phyloP scores from a whole-genome alignment of 2,797 vertebrate species.

The Syngnathus acus region DNA sequence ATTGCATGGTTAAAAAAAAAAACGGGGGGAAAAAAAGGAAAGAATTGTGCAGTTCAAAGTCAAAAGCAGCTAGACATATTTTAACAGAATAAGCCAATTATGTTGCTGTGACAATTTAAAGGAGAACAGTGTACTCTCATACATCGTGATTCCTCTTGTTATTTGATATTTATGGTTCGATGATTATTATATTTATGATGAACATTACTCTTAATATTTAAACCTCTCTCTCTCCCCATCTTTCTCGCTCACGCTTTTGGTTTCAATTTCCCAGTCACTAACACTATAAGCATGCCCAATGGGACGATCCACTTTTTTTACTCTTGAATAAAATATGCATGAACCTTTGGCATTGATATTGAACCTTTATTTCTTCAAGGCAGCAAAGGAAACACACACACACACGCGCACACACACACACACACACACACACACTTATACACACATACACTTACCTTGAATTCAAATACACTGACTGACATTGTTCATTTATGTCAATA shows the following conservation, averaged over 20 bases:
- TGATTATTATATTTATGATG: constrained; percentile 70
- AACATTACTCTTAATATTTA: constrained; percentile 67
- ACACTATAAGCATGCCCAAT: constrained; percentile 81
- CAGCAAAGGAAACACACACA: too few species aligned
- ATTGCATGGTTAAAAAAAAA: constrained; percentile 69
- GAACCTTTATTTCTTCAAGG: constrained; percentile 36
- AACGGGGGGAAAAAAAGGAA: not conserved
- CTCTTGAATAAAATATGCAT: constrained; percentile 88
- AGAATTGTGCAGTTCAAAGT: constrained; percentile 43
- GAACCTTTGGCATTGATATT: constrained; percentile 65
- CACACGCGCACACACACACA: too few species aligned
- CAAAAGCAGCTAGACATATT: constrained; percentile 56
- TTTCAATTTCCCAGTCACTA: constrained; percentile 68
- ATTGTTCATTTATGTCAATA: too few species aligned
- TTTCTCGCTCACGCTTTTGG: constrained; percentile 53
- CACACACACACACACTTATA: too few species aligned
- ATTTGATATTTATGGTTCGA: constrained; percentile 67
- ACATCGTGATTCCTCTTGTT: constrained; percentile 68
- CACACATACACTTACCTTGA: too few species aligned
- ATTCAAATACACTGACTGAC: too few species aligned
- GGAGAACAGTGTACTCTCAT: constrained; percentile 56
- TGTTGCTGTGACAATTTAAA: constrained; percentile 61
- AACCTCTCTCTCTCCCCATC: constrained; percentile 48
- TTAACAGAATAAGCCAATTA: constrained; percentile 40
- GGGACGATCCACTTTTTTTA: constrained; percentile 81